A percentile compares a stretch with the other conserved stretches of the same genome.
Conservation (phyloP, 2,888 invertebrate species). For the Microplitis manilae region DNA sequence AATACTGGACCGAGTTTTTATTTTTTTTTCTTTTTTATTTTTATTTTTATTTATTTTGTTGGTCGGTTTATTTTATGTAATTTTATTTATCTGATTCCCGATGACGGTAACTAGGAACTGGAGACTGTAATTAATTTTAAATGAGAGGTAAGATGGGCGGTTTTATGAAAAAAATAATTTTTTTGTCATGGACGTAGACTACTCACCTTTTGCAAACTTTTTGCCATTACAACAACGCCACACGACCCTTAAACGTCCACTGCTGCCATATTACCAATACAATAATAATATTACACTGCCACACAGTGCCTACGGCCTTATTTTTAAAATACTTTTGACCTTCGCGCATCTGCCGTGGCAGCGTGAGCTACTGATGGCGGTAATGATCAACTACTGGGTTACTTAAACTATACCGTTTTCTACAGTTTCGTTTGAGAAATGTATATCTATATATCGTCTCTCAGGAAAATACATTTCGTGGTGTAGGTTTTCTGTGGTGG, state of each 20-base stretch:
- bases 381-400: slow-evolving; percentile 31
- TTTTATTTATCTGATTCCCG: slow-evolving; percentile 9
- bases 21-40: slow-evolving; percentile 26
- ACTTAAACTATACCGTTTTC: not conserved
- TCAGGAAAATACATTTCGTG: not conserved
- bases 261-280: slow-evolving; percentile 73
- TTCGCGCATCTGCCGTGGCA: slow-evolving; percentile 68
- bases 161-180: slow-evolving; percentile 23
- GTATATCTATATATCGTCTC: not conserved
- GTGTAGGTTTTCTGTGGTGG: not conserved
- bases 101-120: too few relatives aligned
- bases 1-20: slow-evolving; percentile 44
- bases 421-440: not conserved
- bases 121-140: too few relatives aligned
- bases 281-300: slow-evolving; percentile 56
- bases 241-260: slow-evolving; percentile 84
- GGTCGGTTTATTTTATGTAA: not conserved
- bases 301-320: slow-evolving; percentile 64
- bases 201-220: slow-evolving; percentile 85
- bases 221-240: slow-evolving; percentile 87
- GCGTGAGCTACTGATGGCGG: slow-evolving; percentile 48
- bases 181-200: slow-evolving; percentile 53
- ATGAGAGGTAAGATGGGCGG: not conserved
- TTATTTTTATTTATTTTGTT: not conserved
- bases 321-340: slow-evolving; percentile 72